phyloP scores from a whole-genome alignment of 1,140 invertebrate genomes.

The Proctacanthus coquilletti region DNA sequence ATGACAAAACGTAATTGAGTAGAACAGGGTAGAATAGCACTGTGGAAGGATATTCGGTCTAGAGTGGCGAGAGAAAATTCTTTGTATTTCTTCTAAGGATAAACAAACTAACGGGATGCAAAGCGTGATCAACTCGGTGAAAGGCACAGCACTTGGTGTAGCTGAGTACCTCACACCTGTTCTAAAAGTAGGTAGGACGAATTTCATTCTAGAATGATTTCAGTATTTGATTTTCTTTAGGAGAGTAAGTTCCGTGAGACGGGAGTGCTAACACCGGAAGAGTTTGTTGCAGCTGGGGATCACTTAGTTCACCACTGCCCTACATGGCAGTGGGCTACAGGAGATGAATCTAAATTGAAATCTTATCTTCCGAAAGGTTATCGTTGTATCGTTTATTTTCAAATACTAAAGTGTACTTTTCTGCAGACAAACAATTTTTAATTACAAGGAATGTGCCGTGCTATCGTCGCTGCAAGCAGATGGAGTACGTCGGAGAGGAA shows the following conservation, averaged over 20 bases:
- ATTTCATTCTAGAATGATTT: conserved; percentile 6
- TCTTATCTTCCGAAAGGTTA: conserved; percentile 63
- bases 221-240: conserved; percentile 33
- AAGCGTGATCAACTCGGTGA: conserved; percentile 87
- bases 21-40: too few relatives aligned
- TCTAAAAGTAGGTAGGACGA: conserved; percentile 53
- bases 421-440: conserved; percentile 85
- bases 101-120: too few relatives aligned
- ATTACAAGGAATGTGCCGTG: conserved; percentile 94
- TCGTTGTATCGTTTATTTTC: background rate
- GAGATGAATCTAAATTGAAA: conserved; percentile 73
- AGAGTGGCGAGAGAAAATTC: too few relatives aligned
- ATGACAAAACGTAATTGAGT: too few relatives aligned
- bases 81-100: too few relatives aligned
- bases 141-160: conserved; percentile 85
- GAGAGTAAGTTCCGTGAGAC: conserved; percentile 98
- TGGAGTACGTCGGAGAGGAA: conserved; percentile 78
- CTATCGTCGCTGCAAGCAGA: conserved; percentile 84
- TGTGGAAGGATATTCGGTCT: too few relatives aligned
- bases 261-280: conserved; percentile 89
- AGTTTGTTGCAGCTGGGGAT: conserved; percentile 95
- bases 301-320: conserved; percentile 98
- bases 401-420: background rate
- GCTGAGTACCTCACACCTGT: conserved; percentile 94
- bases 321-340: conserved; percentile 95